Conservation (phyloP, 2,797 vertebrate species). For the Gouania willdenowi region DNA sequence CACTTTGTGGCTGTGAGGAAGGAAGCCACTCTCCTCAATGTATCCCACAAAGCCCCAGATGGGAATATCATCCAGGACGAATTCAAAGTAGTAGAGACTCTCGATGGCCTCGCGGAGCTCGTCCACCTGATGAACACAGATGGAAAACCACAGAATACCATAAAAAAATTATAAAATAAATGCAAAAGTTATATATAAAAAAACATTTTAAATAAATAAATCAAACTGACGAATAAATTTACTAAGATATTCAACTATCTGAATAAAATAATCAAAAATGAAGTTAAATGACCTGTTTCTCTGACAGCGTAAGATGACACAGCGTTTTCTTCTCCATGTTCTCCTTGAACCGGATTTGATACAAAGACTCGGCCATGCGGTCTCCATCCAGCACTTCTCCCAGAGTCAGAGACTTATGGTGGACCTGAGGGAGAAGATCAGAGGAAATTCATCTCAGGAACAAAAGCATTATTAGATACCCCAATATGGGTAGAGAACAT, state of each 20-base stretch:
- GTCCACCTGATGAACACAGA: slow-evolving; percentile 83
- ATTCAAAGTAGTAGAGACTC: slow-evolving; percentile 93
- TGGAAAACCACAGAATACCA: no score
- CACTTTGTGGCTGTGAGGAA: slow-evolving; percentile 91
- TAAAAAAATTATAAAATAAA: no score
- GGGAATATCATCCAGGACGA: slow-evolving; percentile 89
- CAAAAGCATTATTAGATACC: no score
- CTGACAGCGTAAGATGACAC: slow-evolving; percentile 81
- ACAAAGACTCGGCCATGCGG: slow-evolving; percentile 90
- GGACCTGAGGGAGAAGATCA: slow-evolving; percentile 59
- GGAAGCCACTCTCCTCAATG: slow-evolving; percentile 90
- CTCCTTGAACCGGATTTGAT: slow-evolving; percentile 82
- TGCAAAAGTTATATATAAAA: no score
- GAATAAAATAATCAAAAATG: no score
- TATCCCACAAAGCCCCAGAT: slow-evolving; percentile 92
- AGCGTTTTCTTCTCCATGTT: slow-evolving; percentile 78
- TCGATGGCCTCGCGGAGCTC: slow-evolving; percentile 87
- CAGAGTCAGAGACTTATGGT: slow-evolving; percentile 87
- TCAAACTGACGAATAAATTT: no score
- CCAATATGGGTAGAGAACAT: no score
- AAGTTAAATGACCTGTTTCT: slow-evolving; percentile 60
- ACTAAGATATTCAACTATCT: no score
- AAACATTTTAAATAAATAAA: no score
- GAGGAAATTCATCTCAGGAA: no score
- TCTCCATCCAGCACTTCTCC: slow-evolving; percentile 91